These are phyloP conservation scores for Dryococelus australis DNA, from an alignment of 2,888 invertebrate species.

Conservation along the genomic window DNA sequence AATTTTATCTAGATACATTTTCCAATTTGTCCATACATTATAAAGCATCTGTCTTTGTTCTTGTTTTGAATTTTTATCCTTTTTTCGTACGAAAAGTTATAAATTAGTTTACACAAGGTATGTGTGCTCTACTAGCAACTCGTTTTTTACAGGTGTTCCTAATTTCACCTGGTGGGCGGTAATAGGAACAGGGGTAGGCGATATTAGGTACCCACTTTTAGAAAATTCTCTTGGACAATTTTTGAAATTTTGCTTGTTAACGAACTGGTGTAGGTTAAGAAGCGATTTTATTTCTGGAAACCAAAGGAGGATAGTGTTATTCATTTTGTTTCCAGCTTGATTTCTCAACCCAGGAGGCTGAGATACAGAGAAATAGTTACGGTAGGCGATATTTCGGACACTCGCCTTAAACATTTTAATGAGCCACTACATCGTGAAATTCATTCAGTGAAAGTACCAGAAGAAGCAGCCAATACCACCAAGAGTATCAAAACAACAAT, in stretches of 20 bases:
- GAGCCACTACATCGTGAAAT: too few relatives aligned
- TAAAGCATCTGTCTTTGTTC: neutral
- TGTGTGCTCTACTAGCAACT: too few relatives aligned
- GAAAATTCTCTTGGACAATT: neutral
- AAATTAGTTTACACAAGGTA: neutral
- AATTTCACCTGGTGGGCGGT: slow-evolving; percentile 25
- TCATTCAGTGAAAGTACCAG: too few relatives aligned
- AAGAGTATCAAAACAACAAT: too few relatives aligned
- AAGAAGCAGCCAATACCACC: too few relatives aligned
- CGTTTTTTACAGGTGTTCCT: neutral
- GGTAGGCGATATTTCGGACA: too few relatives aligned
- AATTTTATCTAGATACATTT: neutral
- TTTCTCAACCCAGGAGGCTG: too few relatives aligned
- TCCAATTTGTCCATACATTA: neutral
- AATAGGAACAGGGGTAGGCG: slow-evolving; percentile 24
- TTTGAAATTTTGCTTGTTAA: slow-evolving; percentile 7
- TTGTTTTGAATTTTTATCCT: neutral
- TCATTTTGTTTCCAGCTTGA: neutral
- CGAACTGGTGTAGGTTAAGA: neutral
- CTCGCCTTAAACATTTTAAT: too few relatives aligned
- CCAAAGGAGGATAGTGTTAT: neutral
- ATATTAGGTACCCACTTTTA: neutral
- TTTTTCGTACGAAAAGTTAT: neutral
- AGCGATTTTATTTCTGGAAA: neutral
- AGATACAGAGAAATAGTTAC: too few relatives aligned